Evolutionary conservation across 2,888 invertebrate species (phyloP).

Genomic region (Ethmia dodecea): DNA sequence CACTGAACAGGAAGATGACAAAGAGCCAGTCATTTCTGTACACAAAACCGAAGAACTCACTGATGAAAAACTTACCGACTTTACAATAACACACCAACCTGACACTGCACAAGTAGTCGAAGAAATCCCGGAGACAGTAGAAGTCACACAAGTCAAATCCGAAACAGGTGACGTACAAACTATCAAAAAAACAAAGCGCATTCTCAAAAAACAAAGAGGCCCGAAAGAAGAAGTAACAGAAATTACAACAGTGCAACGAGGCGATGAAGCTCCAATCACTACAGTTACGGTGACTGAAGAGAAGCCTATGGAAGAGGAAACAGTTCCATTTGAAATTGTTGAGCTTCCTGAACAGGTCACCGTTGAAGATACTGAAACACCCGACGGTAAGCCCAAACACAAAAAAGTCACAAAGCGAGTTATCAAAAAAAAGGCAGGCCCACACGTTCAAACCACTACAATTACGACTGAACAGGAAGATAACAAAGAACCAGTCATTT

Average conservation of each 20-base stretch:
- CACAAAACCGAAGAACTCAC: constrained; percentile 29
- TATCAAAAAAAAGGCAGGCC: constrained; percentile 43
- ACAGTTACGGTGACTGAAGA: constrained; percentile 18
- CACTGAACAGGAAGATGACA: constrained; percentile 23
- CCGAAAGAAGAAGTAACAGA: constrained; percentile 42
- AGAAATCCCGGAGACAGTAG: constrained; percentile 20
- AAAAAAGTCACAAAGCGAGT: constrained; percentile 22
- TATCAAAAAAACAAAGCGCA: constrained; percentile 32
- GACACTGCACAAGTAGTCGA: constrained; percentile 32
- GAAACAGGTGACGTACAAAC: constrained; percentile 23
- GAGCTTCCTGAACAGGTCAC: constrained; percentile 24
- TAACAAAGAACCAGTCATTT: constrained; percentile 26
- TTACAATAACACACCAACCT: constrained; percentile 14
- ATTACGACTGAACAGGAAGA: constrained; percentile 21
- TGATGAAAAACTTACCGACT: constrained; percentile 28
- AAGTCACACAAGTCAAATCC: constrained; percentile 26
- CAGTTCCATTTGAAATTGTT: constrained; percentile 11
- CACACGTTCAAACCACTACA: constrained; percentile 21
- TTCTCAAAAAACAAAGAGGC: constrained; percentile 37
- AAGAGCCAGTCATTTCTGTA: constrained; percentile 35
- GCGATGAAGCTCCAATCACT: constrained; percentile 26
- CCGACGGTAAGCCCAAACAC: constrained; percentile 18
- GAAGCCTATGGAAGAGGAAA: too few relatives aligned
- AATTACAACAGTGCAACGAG: constrained; percentile 40
- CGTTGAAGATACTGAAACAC: constrained; percentile 15